Base-by-base conservation (phyloP, 2,113 vertebrate species). In the Numenius arquata region DNA sequence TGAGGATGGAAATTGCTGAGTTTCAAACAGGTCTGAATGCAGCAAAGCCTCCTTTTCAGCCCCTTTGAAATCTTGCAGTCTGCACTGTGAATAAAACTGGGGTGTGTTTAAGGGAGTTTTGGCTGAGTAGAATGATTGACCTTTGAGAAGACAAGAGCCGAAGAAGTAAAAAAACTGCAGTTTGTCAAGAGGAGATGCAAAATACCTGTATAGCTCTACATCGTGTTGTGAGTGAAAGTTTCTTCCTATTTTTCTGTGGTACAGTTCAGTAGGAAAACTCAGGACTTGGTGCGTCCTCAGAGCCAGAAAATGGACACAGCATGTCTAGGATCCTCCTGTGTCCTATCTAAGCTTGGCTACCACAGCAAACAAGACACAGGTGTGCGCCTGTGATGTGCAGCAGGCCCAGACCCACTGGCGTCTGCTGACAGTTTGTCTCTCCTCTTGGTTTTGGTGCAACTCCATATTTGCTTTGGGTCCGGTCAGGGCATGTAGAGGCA, bases 261-360 rank as follows among this genome's bases (percentile, higher is more conserved):
- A 59, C 2, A 17, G 9, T 22, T 77, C 50, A 63, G 17, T 26
- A 71, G 20, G 63, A 90, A 66, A 88, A 78, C 14, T 67, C 30
- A 15, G 47, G 50, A 40, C 18, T 43, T 0, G 0, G 15, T 63
- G 6, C 14, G 40, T 52, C 26, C 14, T 71, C 0, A 0, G 22
- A 82, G 11, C 3, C 16, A 56, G 30, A 17, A 92, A 77, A 73
- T 30, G 20, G 27, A 74, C 58, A 34, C 8, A 36, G 32, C 11
- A 15, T 13, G 4, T 40, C 10, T 53, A 45, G 36, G 52, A 62
- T 45, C 63, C 6, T 36, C 29, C 56, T 68, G 9, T 4, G 5
- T 40, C 23, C 72, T 74, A 18, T 32, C 47, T 87, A 71, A 71
- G 40, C 27, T 75, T 86, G 34, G 6, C 13, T 89, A 29, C 8